Percentiles rank a stretch among this genome's conserved stretches.
These are phyloP conservation scores for Drosophila prostipennis DNA, from an alignment of 2,888 invertebrate species.

Conservation along the genomic window DNA sequence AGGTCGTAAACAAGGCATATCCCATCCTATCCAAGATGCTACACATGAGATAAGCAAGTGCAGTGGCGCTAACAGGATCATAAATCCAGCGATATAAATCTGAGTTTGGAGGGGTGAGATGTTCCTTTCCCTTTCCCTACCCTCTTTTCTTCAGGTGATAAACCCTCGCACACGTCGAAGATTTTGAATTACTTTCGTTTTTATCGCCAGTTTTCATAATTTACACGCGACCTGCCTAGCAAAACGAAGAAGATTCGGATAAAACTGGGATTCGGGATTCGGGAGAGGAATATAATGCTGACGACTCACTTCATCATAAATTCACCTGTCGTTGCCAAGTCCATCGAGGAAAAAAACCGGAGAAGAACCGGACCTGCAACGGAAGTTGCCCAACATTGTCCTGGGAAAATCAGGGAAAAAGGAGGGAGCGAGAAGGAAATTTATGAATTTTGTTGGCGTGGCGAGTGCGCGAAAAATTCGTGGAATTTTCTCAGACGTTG, in stretches of 20 bases:
- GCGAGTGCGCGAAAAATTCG: slow-evolving; percentile 78
- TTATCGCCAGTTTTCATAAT: slow-evolving; percentile 64
- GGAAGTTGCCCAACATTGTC: slow-evolving; percentile 48
- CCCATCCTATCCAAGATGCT: slow-evolving; percentile 46
- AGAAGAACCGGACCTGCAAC: slow-evolving; percentile 64
- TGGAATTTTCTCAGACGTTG: slow-evolving; percentile 63
- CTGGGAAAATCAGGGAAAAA: slow-evolving; percentile 18
- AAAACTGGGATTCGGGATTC: background rate
- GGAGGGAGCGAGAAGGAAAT: slow-evolving; percentile 32
- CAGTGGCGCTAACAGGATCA: slow-evolving; percentile 82
- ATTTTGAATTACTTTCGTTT: slow-evolving; percentile 77
- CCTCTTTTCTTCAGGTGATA: slow-evolving; percentile 43
- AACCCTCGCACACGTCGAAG: slow-evolving; percentile 58
- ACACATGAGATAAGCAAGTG: slow-evolving; percentile 59
- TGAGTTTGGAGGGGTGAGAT: slow-evolving; percentile 26
- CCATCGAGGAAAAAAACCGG: slow-evolving; percentile 46
- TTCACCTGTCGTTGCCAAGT: slow-evolving; percentile 78
- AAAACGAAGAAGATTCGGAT: slow-evolving; percentile 11
- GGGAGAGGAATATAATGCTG: slow-evolving; percentile 56
- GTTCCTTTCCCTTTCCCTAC: slow-evolving; percentile 16
- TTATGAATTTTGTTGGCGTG: slow-evolving; percentile 65
- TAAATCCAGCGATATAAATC: slow-evolving; percentile 79
- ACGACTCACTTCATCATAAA: slow-evolving; percentile 80
- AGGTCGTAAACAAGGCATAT: slow-evolving; percentile 67
- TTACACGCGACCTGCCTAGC: slow-evolving; percentile 74